Conservation (phyloP, 2,797 vertebrate genomes). For the Neoniphon sammara region DNA sequence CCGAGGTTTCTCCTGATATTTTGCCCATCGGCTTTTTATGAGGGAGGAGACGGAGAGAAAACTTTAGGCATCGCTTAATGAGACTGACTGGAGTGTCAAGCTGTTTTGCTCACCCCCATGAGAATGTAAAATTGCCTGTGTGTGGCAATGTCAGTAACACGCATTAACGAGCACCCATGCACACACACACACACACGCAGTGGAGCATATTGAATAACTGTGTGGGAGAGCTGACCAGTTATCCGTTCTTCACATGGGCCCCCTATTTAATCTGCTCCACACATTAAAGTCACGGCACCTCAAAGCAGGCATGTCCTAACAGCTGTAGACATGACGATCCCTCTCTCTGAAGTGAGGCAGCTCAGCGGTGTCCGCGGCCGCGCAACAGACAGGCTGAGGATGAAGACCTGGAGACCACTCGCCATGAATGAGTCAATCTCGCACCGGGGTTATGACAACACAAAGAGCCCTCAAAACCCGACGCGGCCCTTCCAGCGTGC, state of each 20-base stretch:
- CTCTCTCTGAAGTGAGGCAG: conserved; percentile 62
- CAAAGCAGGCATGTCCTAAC: conserved; percentile 77
- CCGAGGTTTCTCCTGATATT: conserved; percentile 40
- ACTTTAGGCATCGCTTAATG: conserved; percentile 64
- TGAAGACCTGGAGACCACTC: conserved; percentile 60
- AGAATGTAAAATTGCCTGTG: conserved; percentile 41
- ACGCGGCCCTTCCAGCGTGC: conserved; percentile 55
- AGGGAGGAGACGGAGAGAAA: conserved; percentile 44
- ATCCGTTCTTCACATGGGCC: conserved; percentile 61
- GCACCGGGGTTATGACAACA: conserved; percentile 74
- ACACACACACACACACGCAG: conserved; percentile 1
- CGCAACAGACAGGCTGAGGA: conserved; percentile 40
- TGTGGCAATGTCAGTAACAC: conserved; percentile 23
- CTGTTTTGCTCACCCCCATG: conserved; percentile 53
- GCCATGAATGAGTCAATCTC: conserved; percentile 74
- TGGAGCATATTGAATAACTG: conserved; percentile 49
- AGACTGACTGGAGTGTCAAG: conserved; percentile 64
- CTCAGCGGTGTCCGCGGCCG: conserved; percentile 60
- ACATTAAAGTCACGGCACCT: conserved; percentile 75
- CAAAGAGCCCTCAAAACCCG: conserved; percentile 66
- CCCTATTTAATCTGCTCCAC: conserved; percentile 71
- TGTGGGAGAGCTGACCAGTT: conserved; percentile 67
- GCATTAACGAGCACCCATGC: conserved; percentile 20
- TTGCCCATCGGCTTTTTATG: conserved; percentile 51
- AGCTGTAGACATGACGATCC: conserved; percentile 71